phyloP scores from a whole-genome alignment of 2,797 vertebrate species.

The Halcyon chelicuti region DNA sequence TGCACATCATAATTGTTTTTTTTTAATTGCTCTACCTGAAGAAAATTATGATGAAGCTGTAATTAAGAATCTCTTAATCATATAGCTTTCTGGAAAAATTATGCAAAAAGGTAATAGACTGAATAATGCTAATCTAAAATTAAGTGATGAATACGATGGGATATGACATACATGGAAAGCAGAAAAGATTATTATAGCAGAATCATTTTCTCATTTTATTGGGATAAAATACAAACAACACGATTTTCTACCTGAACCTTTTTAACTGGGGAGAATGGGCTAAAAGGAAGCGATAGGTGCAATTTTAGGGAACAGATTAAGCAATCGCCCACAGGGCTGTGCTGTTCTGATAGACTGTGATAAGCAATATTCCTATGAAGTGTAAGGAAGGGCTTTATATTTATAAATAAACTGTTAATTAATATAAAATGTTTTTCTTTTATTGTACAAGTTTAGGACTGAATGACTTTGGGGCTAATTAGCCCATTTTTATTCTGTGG shows the following conservation, averaged over 20 bases:
- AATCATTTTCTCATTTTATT: neutral
- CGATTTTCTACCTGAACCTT: neutral
- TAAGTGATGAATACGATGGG: neutral
- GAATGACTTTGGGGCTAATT: neutral
- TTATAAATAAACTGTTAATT: neutral
- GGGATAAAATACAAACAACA: neutral
- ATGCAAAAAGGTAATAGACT: neutral
- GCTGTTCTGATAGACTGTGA: neutral
- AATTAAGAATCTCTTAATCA: neutral
- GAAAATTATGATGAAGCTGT: neutral
- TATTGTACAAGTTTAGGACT: neutral
- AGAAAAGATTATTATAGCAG: neutral
- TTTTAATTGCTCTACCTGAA: neutral
- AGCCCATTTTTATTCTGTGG: neutral
- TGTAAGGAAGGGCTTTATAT: neutral
- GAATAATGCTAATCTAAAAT: neutral
- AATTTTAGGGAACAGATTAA: neutral
- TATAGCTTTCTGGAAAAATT: neutral
- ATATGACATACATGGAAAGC: neutral
- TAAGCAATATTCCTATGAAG: conserved; percentile 11
- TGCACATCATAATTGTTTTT: neutral
- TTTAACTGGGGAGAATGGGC: neutral
- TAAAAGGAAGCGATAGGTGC: neutral
- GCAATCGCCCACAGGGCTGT: neutral
- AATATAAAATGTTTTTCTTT: neutral